phyloP scores from a whole-genome alignment of 2,797 vertebrate species.

The Crax fasciolata region DNA sequence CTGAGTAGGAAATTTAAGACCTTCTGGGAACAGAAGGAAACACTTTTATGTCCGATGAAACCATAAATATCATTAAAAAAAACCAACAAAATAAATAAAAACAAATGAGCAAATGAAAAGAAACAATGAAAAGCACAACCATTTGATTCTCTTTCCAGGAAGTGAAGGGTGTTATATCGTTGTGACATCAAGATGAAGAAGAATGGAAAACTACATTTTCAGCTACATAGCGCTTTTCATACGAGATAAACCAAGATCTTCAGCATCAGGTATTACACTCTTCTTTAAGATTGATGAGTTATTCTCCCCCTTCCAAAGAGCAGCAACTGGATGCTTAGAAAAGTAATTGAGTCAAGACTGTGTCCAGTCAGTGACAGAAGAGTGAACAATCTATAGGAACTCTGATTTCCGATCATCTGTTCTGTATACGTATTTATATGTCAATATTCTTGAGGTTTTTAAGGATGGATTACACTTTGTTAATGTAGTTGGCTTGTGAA shows the following conservation, averaged over 20 bases:
- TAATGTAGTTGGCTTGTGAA: background rate
- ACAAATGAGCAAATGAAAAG: background rate
- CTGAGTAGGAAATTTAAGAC: slow-evolving; percentile 20
- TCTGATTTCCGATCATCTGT: background rate
- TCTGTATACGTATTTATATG: background rate
- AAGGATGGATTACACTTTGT: background rate
- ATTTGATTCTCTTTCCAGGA: background rate
- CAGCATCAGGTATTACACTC: background rate
- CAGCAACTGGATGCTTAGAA: background rate
- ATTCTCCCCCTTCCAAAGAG: background rate
- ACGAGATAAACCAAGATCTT: background rate
- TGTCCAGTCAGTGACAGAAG: background rate
- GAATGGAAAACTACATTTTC: background rate
- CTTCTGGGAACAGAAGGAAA: background rate
- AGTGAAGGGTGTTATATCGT: background rate
- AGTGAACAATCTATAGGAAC: background rate
- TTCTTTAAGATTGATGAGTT: background rate
- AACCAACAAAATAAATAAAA: background rate
- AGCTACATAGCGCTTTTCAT: background rate
- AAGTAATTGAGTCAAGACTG: background rate
- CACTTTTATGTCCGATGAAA: background rate
- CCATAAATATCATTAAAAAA: background rate
- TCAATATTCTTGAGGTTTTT: background rate
- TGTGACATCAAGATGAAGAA: background rate
- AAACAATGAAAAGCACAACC: rapidly evolving